Conservation (phyloP, 2,888 invertebrate species). For the Troides oblongomaculatus region DNA sequence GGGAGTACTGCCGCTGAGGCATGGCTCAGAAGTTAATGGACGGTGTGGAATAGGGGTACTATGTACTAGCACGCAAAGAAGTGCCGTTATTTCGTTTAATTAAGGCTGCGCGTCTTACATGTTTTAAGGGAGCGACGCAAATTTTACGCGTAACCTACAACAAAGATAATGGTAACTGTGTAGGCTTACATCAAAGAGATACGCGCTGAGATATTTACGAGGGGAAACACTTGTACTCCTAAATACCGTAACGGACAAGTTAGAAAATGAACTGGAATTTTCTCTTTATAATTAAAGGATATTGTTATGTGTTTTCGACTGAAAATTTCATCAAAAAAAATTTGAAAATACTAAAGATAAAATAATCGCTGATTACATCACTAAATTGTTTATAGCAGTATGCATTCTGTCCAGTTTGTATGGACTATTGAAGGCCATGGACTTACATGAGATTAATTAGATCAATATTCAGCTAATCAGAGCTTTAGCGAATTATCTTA, state of each 20-base stretch:
- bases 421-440: too few species aligned
- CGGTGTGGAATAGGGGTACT: constrained; percentile 35
- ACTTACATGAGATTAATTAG: too few species aligned
- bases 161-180: constrained; percentile 23
- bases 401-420: too few species aligned
- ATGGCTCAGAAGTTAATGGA: constrained; percentile 48
- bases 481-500: too few species aligned
- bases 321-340: too few species aligned
- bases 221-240: constrained; percentile 21
- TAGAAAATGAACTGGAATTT: background rate
- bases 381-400: too few species aligned
- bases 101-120: constrained; percentile 58
- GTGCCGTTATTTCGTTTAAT: constrained; percentile 60
- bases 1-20: constrained; percentile 35
- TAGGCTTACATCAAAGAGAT: constrained; percentile 22
- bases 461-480: too few species aligned
- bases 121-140: constrained; percentile 32
- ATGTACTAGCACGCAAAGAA: constrained; percentile 33
- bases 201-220: constrained; percentile 14
- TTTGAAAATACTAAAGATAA: too few species aligned
- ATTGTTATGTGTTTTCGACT: too few species aligned
- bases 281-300: too few species aligned
- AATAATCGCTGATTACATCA: too few species aligned
- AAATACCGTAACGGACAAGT: constrained; percentile 4
- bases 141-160: constrained; percentile 36